phyloP scores from a whole-genome alignment of 2,797 vertebrate species.

The Gallinago stenura region DNA sequence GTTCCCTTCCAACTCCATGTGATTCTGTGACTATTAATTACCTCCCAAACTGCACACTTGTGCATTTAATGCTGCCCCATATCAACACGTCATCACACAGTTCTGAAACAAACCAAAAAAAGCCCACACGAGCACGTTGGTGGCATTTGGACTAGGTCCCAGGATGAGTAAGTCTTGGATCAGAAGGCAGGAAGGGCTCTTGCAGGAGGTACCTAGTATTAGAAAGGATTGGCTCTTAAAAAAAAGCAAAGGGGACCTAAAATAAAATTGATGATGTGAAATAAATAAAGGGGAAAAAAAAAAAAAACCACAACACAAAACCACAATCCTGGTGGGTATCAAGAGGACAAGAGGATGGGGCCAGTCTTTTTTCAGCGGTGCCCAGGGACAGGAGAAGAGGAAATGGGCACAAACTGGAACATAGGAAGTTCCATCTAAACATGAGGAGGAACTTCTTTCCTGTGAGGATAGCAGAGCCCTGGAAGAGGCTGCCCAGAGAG shows the following conservation, averaged over 20 bases:
- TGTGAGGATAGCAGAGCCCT: no score
- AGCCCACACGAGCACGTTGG: neutral
- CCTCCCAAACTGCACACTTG: neutral
- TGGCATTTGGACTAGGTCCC: constrained; percentile 8
- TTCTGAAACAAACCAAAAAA: neutral
- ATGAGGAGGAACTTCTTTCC: no score
- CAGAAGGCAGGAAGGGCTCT: constrained; percentile 2
- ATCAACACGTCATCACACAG: neutral
- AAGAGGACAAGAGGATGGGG: no score
- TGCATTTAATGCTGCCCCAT: neutral
- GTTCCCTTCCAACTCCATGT: no score
- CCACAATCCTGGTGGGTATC: neutral
- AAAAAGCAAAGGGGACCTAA: neutral
- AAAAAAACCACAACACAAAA: no score
- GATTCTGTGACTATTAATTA: neutral
- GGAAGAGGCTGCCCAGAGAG: no score
- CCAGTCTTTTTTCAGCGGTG: no score
- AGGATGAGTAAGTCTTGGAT: neutral
- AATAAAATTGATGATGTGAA: neutral
- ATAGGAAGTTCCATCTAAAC: no score
- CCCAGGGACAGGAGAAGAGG: no score
- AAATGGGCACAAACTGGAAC: no score
- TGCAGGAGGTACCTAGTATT: neutral
- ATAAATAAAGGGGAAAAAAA: neutral
- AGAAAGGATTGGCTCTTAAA: neutral